These are phyloP conservation scores for Drosophila funebris DNA, from an alignment of 1,140 invertebrate species.

Conservation along the genomic window DNA sequence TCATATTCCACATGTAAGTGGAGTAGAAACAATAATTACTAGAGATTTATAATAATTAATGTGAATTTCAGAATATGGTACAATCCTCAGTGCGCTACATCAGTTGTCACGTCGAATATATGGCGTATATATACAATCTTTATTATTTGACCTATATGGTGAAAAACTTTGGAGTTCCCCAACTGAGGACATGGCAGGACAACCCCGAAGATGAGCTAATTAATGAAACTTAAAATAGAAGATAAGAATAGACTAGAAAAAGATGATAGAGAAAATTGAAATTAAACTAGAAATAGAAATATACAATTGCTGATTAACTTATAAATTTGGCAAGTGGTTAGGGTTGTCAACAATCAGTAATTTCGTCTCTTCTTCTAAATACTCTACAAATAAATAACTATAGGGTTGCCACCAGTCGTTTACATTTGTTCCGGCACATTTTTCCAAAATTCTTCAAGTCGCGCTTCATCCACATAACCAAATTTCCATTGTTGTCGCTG, in stretches of 20 bases:
- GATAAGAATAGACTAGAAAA: background rate
- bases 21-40: background rate
- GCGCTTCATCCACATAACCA: slow-evolving; percentile 58
- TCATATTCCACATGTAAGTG: slow-evolving; percentile 46
- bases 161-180: slow-evolving; percentile 45
- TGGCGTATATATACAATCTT: slow-evolving; percentile 26
- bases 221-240: background rate
- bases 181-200: background rate
- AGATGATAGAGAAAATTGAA: background rate
- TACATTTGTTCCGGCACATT: slow-evolving; percentile 8
- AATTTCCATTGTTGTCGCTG: slow-evolving; percentile 65
- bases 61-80: slow-evolving; percentile 21
- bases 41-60: background rate
- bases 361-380: background rate
- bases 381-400: background rate
- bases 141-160: slow-evolving; percentile 54
- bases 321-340: too few relatives aligned
- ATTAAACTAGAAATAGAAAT: too few relatives aligned
- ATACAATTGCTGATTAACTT: too few relatives aligned
- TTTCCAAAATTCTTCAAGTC: slow-evolving; percentile 53
- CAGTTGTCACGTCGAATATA: slow-evolving; percentile 20
- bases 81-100: slow-evolving; percentile 41
- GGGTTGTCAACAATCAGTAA: background rate
- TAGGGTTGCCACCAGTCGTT: background rate
- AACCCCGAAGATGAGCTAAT: background rate